A percentile compares a stretch with the other conserved stretches of the same genome.
phyloP scores from a whole-genome alignment of 2,113 vertebrate species.

The Epinephelus lanceolatus region DNA sequence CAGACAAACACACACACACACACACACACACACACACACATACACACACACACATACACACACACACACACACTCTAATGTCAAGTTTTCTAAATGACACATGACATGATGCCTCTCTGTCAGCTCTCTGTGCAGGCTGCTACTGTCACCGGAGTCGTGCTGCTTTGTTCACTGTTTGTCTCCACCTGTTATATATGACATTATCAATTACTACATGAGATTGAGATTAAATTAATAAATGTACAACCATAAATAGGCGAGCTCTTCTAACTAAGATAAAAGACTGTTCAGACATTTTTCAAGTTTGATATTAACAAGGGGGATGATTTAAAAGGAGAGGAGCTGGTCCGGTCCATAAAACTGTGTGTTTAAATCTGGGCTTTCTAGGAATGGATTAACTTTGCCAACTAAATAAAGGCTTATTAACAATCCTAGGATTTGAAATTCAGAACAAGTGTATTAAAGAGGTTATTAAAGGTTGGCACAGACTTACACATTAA shows the following conservation, averaged over 20 bases:
- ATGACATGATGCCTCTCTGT: slow-evolving; percentile 7
- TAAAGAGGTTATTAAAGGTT: not conserved
- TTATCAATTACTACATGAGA: not conserved
- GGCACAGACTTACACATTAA: not conserved
- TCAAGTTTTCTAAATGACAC: slow-evolving; percentile 13
- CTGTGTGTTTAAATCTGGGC: not conserved
- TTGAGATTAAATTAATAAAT: not conserved
- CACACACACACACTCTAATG: not conserved
- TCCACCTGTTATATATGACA: not conserved
- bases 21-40: not conserved
- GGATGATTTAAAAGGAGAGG: too few relatives aligned
- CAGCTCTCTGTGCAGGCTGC: slow-evolving; percentile 5
- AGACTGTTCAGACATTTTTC: not conserved
- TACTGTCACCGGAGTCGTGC: not conserved
- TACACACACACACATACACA: not conserved
- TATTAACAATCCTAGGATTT: not conserved
- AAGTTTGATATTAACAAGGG: not conserved
- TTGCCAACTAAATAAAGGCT: not conserved
- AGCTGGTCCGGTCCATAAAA: not conserved
- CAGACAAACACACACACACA: not conserved
- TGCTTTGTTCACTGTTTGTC: not conserved
- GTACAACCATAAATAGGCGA: not conserved
- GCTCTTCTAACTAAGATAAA: too few relatives aligned
- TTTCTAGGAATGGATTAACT: not conserved
- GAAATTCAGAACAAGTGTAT: not conserved